Evolutionary conservation across 2,888 invertebrate genomes (phyloP).

Genomic region (Protonemura montana): DNA sequence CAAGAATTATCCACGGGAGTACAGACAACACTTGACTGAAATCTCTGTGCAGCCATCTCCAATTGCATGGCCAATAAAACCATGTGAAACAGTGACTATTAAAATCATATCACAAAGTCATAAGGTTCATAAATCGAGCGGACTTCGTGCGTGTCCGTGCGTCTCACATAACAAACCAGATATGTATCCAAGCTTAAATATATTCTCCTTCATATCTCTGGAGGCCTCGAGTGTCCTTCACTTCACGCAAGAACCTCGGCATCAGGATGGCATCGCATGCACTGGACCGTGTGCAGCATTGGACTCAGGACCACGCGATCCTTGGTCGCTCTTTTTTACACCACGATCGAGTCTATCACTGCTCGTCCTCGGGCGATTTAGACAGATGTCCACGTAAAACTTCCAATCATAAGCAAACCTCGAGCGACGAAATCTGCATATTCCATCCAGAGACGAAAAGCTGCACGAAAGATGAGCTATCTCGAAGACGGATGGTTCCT

Average conservation of each 20-base stretch:
- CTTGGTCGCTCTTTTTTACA: neutral
- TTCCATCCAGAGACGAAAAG: neutral
- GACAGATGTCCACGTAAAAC: neutral
- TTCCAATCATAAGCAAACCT: neutral
- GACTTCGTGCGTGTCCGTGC: slow-evolving; percentile 13
- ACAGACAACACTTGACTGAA: neutral
- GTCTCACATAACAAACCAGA: neutral
- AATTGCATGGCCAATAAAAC: slow-evolving; percentile 24
- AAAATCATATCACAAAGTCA: slow-evolving; percentile 32
- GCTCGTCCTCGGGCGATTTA: neutral
- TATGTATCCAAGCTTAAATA: slow-evolving; percentile 38
- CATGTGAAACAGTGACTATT: slow-evolving; percentile 1
- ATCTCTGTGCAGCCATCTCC: neutral
- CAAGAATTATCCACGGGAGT: neutral
- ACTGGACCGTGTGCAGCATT: neutral
- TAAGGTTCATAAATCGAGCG: slow-evolving; percentile 24
- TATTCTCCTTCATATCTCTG: slow-evolving; percentile 9
- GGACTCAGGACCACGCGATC: neutral
- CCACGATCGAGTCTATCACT: neutral
- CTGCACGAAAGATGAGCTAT: neutral
- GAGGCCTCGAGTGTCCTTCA: slow-evolving; percentile 27
- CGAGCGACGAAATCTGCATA: neutral
- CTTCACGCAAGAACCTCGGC: neutral
- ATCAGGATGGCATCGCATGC: neutral
- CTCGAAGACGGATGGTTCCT: neutral